Percentiles rank a stretch among this genome's conserved stretches.
Conservation (phyloP, 2,113 vertebrate species). For the Laticauda laticaudata region DNA sequence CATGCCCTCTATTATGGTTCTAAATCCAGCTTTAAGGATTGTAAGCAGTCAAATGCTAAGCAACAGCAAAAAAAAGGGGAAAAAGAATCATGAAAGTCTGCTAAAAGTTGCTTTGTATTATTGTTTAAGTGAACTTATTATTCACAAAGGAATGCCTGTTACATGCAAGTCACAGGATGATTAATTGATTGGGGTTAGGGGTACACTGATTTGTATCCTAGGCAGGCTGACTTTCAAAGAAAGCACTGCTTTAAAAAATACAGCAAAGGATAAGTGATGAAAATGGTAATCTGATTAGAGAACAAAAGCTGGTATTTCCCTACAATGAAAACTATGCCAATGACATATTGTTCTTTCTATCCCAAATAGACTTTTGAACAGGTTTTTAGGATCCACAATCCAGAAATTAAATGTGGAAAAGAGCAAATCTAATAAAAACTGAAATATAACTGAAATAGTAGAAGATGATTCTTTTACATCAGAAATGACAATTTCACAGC, state of each 20-base stretch:
- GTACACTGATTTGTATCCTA: neutral
- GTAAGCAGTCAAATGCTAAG: neutral
- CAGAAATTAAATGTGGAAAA: neutral
- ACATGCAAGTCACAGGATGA: neutral
- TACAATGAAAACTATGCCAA: neutral
- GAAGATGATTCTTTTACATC: neutral
- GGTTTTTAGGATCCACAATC: neutral
- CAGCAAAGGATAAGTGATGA: neutral
- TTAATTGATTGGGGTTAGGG: neutral
- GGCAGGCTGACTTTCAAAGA: neutral
- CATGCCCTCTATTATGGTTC: constrained; percentile 5
- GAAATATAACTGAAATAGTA: neutral
- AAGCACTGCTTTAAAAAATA: neutral
- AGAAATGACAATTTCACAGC: neutral
- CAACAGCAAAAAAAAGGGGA: neutral
- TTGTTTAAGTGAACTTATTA: constrained; percentile 1
- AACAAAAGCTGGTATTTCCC: neutral
- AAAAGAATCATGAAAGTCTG: neutral
- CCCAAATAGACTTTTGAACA: neutral
- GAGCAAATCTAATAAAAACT: neutral
- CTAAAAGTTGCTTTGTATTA: constrained; percentile 37
- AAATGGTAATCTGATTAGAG: neutral
- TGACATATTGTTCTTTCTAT: neutral
- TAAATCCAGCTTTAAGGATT: constrained; percentile 29
- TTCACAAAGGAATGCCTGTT: neutral